A percentile compares a stretch with the other conserved stretches of the same genome.
Evolutionary conservation across 2,797 vertebrate species (phyloP).

Genomic region (Malacoraja senta): DNA sequence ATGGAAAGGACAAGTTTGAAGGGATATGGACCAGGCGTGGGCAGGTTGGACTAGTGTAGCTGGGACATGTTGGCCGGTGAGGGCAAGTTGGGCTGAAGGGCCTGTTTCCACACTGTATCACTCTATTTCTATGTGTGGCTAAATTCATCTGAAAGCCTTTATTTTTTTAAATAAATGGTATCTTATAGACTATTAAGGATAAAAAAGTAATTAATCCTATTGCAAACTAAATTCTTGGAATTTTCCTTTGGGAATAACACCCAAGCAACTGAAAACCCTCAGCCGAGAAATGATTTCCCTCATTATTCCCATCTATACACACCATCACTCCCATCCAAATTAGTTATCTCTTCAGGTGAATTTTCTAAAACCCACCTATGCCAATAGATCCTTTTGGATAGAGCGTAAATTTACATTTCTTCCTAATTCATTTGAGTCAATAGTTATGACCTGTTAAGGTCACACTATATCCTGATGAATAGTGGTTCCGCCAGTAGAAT

Average conservation of each 20-base stretch:
- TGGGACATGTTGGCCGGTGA: no score
- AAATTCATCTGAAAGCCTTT: background rate
- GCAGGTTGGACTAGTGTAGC: no score
- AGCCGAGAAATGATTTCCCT: background rate
- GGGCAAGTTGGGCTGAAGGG: no score
- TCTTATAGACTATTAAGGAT: background rate
- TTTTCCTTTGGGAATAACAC: background rate
- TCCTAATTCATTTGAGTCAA: background rate
- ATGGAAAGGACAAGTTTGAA: no score
- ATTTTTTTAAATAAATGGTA: background rate
- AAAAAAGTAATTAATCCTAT: background rate
- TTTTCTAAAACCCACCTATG: background rate
- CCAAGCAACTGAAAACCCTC: background rate
- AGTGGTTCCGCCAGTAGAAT: background rate
- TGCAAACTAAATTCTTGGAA: background rate
- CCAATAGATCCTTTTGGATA: background rate
- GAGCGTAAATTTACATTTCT: background rate
- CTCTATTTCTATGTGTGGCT: background rate
- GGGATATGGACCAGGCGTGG: no score
- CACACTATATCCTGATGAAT: background rate
- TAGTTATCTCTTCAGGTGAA: background rate
- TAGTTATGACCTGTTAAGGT: background rate
- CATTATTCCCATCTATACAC: no score
- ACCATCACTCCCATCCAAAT: background rate
- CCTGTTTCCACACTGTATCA: no score